phyloP scores from a whole-genome alignment of 2,888 invertebrate genomes.

The Macrophya annulata region DNA sequence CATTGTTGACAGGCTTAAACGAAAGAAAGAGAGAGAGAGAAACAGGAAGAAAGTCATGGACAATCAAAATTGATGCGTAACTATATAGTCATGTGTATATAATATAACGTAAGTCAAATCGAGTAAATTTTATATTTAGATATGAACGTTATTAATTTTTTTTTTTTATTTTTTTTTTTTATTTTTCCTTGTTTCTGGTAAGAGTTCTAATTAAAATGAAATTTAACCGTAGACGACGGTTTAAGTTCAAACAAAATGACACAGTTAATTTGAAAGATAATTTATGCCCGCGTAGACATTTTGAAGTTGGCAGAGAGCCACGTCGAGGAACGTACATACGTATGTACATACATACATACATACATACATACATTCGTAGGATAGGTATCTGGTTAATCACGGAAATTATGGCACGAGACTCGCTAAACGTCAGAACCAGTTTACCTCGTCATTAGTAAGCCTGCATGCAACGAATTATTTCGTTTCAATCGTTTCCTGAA shows the following conservation, averaged over 20 bases:
- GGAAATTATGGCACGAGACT: conserved; percentile 70
- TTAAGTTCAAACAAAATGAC: conserved; percentile 65
- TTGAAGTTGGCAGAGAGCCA: conserved; percentile 57
- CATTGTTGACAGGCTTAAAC: not conserved
- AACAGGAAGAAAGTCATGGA: not conserved
- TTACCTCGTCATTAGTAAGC: conserved; percentile 53
- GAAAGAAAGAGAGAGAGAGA: not conserved
- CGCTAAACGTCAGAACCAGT: conserved; percentile 67
- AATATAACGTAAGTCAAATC: not conserved
- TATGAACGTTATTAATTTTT: conserved; percentile 23
- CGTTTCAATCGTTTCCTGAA: conserved; percentile 20
- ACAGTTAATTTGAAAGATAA: conserved; percentile 71
- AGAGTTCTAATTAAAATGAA: conserved; percentile 19
- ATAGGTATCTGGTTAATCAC: conserved; percentile 71
- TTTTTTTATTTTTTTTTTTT: not conserved
- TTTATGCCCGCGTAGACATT: conserved; percentile 69
- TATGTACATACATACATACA: too few relatives aligned
- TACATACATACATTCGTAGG: conserved; percentile 64
- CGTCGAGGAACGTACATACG: conserved; percentile 65
- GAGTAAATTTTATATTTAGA: conserved; percentile 36
- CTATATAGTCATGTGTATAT: not conserved
- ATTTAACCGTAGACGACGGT: conserved; percentile 27
- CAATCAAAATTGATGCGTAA: conserved; percentile 16
- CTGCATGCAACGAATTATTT: conserved; percentile 42
- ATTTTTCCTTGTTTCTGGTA: not conserved